Conservation (phyloP, 2,113 vertebrate species). For the Xyliphius kryptos region DNA sequence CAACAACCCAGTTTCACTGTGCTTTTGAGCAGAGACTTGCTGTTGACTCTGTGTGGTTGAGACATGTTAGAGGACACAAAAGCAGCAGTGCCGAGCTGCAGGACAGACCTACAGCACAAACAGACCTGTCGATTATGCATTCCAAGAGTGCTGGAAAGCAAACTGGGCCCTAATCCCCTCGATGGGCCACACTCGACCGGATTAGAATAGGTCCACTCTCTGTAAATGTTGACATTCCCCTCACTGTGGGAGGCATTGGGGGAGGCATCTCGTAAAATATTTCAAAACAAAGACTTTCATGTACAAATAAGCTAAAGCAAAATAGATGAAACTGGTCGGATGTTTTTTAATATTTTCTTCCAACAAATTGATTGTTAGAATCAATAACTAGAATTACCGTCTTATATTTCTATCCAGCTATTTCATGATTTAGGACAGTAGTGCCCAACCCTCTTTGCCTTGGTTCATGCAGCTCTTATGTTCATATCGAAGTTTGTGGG, state of each 20-base stretch:
- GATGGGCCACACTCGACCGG: slow-evolving; percentile 33
- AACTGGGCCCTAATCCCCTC: slow-evolving; percentile 37
- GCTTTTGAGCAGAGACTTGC: slow-evolving; percentile 29
- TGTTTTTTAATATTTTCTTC: neutral
- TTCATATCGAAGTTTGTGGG: too few species aligned
- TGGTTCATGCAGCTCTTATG: too few species aligned
- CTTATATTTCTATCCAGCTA: too few species aligned
- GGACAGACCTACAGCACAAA: slow-evolving; percentile 35
- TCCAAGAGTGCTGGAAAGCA: slow-evolving; percentile 40
- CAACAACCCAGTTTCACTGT: slow-evolving; percentile 36
- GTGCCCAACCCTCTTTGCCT: too few species aligned
- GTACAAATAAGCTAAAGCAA: slow-evolving; percentile 6
- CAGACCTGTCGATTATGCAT: slow-evolving; percentile 32
- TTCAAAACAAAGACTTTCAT: slow-evolving; percentile 28
- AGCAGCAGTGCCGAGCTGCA: slow-evolving; percentile 32
- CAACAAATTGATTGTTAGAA: too few species aligned
- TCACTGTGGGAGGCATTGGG: slow-evolving; percentile 19
- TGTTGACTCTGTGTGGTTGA: slow-evolving; percentile 45
- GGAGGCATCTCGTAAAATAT: slow-evolving; percentile 30
- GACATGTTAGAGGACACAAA: slow-evolving; percentile 38
- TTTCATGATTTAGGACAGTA: too few species aligned
- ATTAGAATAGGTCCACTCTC: slow-evolving; percentile 41
- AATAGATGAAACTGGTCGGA: slow-evolving; percentile 3
- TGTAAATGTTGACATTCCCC: slow-evolving; percentile 43
- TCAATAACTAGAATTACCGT: too few species aligned